These are phyloP conservation scores for Oreochromis spilurus DNA, from an alignment of 2,113 vertebrate genomes.

Conservation along the genomic window DNA sequence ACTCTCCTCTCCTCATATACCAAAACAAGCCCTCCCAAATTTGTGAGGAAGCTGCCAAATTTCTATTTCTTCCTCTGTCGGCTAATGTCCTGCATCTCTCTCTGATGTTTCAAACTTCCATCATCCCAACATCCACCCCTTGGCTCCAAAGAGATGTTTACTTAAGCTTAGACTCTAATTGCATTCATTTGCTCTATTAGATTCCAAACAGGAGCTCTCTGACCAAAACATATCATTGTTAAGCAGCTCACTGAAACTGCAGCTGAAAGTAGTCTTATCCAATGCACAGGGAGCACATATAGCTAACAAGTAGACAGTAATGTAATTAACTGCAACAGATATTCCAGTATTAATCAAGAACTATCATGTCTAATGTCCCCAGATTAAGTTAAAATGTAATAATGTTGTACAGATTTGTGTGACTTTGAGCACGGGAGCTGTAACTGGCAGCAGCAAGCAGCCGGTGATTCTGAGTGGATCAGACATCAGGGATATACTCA, in stretches of 20 bases:
- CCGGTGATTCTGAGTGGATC: slow-evolving; percentile 62
- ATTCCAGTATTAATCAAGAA: neutral
- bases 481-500: slow-evolving; percentile 40
- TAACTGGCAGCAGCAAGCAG: slow-evolving; percentile 59
- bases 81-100: neutral
- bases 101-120: neutral
- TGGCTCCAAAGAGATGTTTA: neutral
- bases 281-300: neutral
- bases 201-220: neutral
- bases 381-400: neutral
- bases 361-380: neutral
- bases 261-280: neutral
- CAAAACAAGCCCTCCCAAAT: neutral
- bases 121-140: neutral
- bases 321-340: neutral
- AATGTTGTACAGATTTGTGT: slow-evolving; percentile 51
- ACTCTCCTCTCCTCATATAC: neutral
- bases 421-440: slow-evolving; percentile 73
- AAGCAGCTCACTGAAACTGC: neutral
- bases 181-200: neutral
- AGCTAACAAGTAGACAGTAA: neutral
- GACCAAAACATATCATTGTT: neutral
- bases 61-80: neutral
- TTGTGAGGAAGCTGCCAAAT: neutral
- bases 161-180: neutral